A percentile compares a stretch with the other conserved stretches of the same genome.
These are phyloP conservation scores for Macquaria australasica DNA, from an alignment of 2,113 vertebrate genomes.

Conservation along the genomic window DNA sequence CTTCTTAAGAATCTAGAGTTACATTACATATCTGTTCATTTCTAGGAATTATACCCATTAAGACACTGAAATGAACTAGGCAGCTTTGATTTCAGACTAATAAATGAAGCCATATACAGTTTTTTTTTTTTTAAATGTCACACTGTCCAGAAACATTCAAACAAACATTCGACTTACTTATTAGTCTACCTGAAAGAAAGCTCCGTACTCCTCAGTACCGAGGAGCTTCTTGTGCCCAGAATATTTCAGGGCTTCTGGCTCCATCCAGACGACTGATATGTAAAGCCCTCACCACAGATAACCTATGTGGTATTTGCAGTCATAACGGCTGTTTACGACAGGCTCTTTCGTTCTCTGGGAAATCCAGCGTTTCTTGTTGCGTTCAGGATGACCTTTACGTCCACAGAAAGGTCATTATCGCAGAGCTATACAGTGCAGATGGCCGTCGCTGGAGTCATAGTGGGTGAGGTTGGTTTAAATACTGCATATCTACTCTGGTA, in stretches of 20 bases:
- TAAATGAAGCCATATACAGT: neutral
- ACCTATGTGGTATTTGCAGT: constrained; percentile 42
- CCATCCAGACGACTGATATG: constrained; percentile 1
- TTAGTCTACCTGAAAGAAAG: constrained; percentile 6
- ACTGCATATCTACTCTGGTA: constrained; percentile 13
- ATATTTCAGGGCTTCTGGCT: constrained; percentile 28
- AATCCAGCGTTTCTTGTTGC: constrained; percentile 50
- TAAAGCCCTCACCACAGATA: constrained; percentile 25
- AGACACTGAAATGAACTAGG: neutral
- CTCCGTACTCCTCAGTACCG: neutral
- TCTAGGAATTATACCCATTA: neutral
- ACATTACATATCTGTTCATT: neutral
- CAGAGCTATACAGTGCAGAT: constrained; percentile 37
- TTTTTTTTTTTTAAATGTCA: constrained; percentile 27
- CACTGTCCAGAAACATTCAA: constrained; percentile 19
- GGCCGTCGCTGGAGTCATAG: constrained; percentile 24
- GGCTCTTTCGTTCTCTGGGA: constrained; percentile 30
- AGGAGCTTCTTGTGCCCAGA: neutral
- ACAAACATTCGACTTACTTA: constrained; percentile 34
- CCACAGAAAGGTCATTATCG: constrained; percentile 59
- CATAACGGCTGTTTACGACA: constrained; percentile 46
- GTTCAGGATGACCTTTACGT: constrained; percentile 63
- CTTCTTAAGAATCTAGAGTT: neutral
- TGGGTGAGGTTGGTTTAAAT: constrained; percentile 22
- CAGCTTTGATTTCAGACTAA: neutral